Evolutionary conservation across 1,140 invertebrate genomes (phyloP).

Genomic region (Drosophila parvula): DNA sequence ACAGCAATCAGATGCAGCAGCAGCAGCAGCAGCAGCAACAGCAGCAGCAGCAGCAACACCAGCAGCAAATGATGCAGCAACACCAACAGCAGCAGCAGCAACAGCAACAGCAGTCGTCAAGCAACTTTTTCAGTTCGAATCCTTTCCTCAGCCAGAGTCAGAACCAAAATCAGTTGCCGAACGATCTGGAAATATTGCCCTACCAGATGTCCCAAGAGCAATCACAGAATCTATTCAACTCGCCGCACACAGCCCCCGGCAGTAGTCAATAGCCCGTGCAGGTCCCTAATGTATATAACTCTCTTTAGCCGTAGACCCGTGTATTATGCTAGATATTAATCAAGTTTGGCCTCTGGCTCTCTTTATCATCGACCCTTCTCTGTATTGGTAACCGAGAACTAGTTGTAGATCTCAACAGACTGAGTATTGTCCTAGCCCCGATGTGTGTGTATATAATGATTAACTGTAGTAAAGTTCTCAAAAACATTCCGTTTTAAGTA

Average conservation of each 20-base stretch:
- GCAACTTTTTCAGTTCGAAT: constrained; percentile 56
- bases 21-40: constrained; percentile 42
- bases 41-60: constrained; percentile 42
- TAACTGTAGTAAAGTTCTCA: constrained; percentile 53
- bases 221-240: constrained; percentile 78
- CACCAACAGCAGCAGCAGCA: constrained; percentile 42
- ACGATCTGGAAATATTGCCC: constrained; percentile 77
- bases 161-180: constrained; percentile 67
- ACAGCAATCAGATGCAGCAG: constrained; percentile 40
- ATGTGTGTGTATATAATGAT: background rate
- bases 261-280: constrained; percentile 55
- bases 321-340: constrained; percentile 41
- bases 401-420: constrained; percentile 81
- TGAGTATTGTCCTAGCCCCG: constrained; percentile 61
- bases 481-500: constrained; percentile 41
- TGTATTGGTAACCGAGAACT: constrained; percentile 29
- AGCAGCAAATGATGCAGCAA: constrained; percentile 37
- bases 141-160: constrained; percentile 58
- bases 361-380: constrained; percentile 43
- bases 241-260: constrained; percentile 58
- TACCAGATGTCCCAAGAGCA: constrained; percentile 80
- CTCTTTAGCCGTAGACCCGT: constrained; percentile 22
- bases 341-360: constrained; percentile 59
- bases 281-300: constrained; percentile 21
- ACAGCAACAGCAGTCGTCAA: constrained; percentile 48